phyloP scores from a whole-genome alignment of 2,113 vertebrate genomes.

The rat (Rattus norvegicus) region DNA sequence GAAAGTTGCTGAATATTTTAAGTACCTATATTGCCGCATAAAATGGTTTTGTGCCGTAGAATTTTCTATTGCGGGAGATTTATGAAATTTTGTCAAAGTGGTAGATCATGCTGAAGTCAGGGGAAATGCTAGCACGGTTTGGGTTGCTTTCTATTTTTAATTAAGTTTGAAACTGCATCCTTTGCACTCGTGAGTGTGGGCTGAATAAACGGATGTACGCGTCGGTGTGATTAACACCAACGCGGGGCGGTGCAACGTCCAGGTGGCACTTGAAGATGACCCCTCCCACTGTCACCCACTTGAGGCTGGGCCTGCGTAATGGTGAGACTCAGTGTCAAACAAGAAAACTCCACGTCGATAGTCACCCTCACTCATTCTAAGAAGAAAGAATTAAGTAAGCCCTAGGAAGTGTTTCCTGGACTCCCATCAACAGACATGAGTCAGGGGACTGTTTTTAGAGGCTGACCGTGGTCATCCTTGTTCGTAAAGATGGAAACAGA shows the following conservation, averaged over 20 bases:
- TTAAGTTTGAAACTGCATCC: conserved; percentile 79
- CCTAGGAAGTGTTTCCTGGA: background rate
- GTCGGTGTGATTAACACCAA: conserved; percentile 71
- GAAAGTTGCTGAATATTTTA: conserved; percentile 84
- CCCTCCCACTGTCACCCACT: conserved; percentile 57
- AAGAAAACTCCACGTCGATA: background rate
- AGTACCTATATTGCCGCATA: conserved; percentile 81
- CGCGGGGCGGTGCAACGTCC: conserved; percentile 67
- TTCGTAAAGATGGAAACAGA: background rate
- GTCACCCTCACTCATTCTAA: background rate
- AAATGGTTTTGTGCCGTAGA: conserved; percentile 79
- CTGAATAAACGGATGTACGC: conserved; percentile 75
- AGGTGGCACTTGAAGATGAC: conserved; percentile 56
- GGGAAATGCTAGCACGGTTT: conserved; percentile 77
- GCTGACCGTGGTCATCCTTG: background rate
- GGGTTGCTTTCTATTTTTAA: conserved; percentile 82
- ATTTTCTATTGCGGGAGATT: conserved; percentile 81
- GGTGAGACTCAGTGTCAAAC: background rate
- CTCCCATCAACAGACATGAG: background rate
- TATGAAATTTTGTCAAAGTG: conserved; percentile 82
- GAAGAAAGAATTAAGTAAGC: background rate
- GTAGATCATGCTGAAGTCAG: conserved; percentile 83
- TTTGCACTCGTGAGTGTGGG: conserved; percentile 71
- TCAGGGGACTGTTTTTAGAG: background rate
- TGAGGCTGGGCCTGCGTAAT: conserved; percentile 35